phyloP scores from a whole-genome alignment of 2,113 vertebrate genomes.

The Oreocharis arfaki region DNA sequence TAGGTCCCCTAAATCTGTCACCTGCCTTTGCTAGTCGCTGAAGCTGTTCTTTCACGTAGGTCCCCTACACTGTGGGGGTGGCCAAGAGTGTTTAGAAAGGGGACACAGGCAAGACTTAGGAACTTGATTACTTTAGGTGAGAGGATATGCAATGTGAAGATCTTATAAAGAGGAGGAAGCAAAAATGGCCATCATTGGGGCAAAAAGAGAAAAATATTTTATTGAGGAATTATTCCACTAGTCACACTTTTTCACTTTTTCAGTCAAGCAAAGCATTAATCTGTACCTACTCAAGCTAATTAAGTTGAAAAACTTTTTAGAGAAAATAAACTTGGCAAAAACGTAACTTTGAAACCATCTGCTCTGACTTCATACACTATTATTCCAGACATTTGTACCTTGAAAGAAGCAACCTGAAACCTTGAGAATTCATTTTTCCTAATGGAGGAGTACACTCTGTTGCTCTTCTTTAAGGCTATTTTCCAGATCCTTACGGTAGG shows the following conservation, averaged over 20 bases:
- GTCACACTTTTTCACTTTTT: not conserved
- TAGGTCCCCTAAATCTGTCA: accelerated
- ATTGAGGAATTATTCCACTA: not conserved
- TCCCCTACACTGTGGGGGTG: not conserved
- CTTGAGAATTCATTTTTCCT: not conserved
- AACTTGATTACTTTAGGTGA: not conserved
- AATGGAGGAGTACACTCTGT: not conserved
- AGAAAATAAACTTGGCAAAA: not conserved
- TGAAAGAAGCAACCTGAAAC: not conserved
- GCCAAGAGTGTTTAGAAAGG: not conserved
- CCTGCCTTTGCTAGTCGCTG: not conserved
- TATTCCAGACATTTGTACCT: not conserved
- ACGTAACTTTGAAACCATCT: not conserved
- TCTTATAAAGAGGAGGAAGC: not conserved
- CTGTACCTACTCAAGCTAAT: not conserved
- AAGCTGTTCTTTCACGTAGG: not conserved
- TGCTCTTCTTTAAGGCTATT: not conserved
- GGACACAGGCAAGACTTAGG: not conserved
- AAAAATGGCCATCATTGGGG: not conserved
- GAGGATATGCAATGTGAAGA: not conserved
- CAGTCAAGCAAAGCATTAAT: not conserved
- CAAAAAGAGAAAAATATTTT: not conserved
- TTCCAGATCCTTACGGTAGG: not conserved
- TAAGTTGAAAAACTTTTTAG: not conserved
- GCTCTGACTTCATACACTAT: not conserved